These are phyloP conservation scores for Phrynosoma blainvillii DNA, from an alignment of 2,113 vertebrate species.

Conservation along the genomic window DNA sequence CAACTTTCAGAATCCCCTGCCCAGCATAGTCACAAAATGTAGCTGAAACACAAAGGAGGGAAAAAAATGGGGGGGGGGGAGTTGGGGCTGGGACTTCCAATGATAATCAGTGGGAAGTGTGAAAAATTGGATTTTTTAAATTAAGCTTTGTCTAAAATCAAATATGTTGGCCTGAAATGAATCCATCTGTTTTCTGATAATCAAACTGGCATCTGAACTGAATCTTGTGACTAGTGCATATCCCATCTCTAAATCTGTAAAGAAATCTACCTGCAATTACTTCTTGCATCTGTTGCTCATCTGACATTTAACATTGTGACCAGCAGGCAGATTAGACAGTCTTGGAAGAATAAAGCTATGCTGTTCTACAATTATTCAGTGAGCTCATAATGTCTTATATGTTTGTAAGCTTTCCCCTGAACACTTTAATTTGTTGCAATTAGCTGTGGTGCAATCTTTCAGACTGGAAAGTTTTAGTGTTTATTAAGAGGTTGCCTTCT, in stretches of 20 bases:
- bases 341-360: conserved; percentile 33
- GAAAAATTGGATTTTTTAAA: too few relatives aligned
- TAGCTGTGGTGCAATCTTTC: conserved; percentile 59
- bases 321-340: conserved; percentile 10
- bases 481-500: conserved; percentile 69
- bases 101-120: too few relatives aligned
- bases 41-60: too few relatives aligned
- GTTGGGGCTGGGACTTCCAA: too few relatives aligned
- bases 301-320: neutral
- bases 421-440: conserved; percentile 65
- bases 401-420: conserved; percentile 40
- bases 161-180: too few relatives aligned
- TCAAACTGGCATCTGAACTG: neutral
- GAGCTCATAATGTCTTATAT: neutral
- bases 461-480: conserved; percentile 67
- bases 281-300: conserved; percentile 16
- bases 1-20: too few relatives aligned
- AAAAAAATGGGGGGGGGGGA: too few relatives aligned
- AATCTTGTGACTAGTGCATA: neutral
- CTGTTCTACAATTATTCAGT: neutral
- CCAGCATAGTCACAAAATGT: too few relatives aligned
- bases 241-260: neutral
- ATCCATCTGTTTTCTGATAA: neutral
- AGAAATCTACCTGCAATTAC: conserved; percentile 25
- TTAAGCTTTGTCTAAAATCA: too few relatives aligned